These are phyloP conservation scores for Drosophila bipectinata DNA, from an alignment of 1,140 invertebrate genomes.

Conservation along the genomic window DNA sequence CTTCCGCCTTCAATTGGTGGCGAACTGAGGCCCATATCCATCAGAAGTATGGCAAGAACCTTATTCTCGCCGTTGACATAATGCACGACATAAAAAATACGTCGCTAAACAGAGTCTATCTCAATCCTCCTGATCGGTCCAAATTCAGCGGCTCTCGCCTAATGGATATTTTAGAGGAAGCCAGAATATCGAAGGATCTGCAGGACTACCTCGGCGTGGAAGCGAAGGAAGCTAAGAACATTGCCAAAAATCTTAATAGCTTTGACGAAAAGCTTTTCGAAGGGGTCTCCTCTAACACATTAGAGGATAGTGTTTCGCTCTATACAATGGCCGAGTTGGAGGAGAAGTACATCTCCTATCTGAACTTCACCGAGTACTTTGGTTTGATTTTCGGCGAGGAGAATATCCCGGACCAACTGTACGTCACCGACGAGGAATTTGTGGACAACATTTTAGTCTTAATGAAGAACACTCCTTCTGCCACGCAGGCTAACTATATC, in stretches of 20 bases:
- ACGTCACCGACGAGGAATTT: slow-evolving; percentile 33
- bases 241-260: slow-evolving; percentile 19
- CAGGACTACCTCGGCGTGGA: slow-evolving; percentile 35
- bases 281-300: no score
- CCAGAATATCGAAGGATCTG: slow-evolving; percentile 11
- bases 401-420: slow-evolving; percentile 49
- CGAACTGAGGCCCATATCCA: slow-evolving; percentile 56
- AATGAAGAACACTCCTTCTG: slow-evolving; percentile 19
- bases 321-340: slow-evolving; percentile 49
- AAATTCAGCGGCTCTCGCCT: not conserved
- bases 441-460: slow-evolving; percentile 25
- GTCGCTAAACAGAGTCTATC: slow-evolving; percentile 50
- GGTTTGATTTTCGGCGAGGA: slow-evolving; percentile 42
- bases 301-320: slow-evolving; percentile 1
- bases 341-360: slow-evolving; percentile 25
- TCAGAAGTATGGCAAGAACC: slow-evolving; percentile 52
- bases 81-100: slow-evolving; percentile 57
- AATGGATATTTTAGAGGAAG: slow-evolving; percentile 25
- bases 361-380: slow-evolving; percentile 63
- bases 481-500: slow-evolving; percentile 52
- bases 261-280: slow-evolving; percentile 16
- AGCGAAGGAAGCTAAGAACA: slow-evolving; percentile 19
- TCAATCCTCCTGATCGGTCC: slow-evolving; percentile 27
- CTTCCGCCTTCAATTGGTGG: slow-evolving; percentile 66
- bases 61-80: slow-evolving; percentile 56